Base-by-base conservation (phyloP, 2,888 invertebrate genomes). In the Lepidochrysops patricia region DNA sequence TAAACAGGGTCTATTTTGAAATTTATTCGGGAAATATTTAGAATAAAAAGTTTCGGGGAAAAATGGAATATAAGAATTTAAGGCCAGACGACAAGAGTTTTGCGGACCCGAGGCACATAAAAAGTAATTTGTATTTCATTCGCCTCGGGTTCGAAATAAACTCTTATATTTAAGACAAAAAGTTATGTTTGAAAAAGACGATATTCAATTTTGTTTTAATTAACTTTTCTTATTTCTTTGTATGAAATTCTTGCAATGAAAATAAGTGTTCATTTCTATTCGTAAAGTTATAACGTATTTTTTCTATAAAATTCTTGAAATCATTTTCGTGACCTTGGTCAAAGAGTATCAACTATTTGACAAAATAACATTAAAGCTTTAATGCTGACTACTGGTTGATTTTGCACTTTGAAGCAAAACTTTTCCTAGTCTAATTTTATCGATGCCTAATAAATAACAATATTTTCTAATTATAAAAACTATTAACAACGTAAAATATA, bases 31-130 rank as follows among this genome's bases (percentile, higher is more conserved):
- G 76, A 78, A 80, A 80, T 82, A 82, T 84, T 83, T 80, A 80
- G 80, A 82, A 74, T 80, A 82, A 64, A 84, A 86, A 82, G 73
- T 79, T 82, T 84, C 80, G 79, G 75, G 77, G 80, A 82, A 81
- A 78, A 79, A 77, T 73, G 79, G 77, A 73, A 77, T 75, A 77
- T 84, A 82, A 83, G 80, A 79, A 79, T 73, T 74, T 78, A 83
- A 85, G 78, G 79, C 78, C 75, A 78, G 79, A 78, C 75, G 81
- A 82, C 83, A 81, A 81, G 81, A 84, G 80, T 80, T 85, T 84
- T 83, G 83, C 76, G 78, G 77, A 75, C 77, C 74, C 63, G 61
- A 49, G 57, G 50, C 27, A 64, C 62, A 64, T 68, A 65, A 69
- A 69, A 68, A 61, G 50, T 68, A 67, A 68, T 66, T 67, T 65